Evolutionary conservation across 2,113 vertebrate genomes (phyloP).

Genomic region (Amia ocellicauda): DNA sequence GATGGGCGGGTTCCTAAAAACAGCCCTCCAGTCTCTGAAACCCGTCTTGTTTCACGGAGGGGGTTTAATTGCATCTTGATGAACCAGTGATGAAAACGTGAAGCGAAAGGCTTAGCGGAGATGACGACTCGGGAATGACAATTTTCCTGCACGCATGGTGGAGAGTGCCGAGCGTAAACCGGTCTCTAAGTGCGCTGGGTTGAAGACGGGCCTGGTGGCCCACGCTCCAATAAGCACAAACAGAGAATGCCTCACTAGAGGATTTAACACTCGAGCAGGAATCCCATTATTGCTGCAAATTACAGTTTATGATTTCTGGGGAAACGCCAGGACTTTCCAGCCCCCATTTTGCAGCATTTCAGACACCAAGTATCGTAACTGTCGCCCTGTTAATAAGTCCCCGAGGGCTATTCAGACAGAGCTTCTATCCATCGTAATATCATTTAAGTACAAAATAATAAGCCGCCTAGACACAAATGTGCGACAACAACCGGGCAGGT

Average conservation of each 20-base stretch:
- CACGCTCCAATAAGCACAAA: conserved; percentile 1
- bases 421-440: too few relatives aligned
- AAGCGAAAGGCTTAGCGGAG: neutral
- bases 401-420: too few relatives aligned
- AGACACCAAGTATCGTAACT: neutral
- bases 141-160: neutral
- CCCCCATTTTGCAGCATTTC: neutral
- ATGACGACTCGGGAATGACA: neutral
- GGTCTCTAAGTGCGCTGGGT: neutral
- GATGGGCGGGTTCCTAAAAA: too few relatives aligned
- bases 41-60: neutral
- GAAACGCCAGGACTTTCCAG: neutral
- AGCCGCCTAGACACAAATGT: too few relatives aligned
- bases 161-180: neutral
- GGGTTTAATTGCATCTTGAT: neutral
- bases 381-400: too few relatives aligned
- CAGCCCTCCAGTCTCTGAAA: too few relatives aligned
- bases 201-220: neutral
- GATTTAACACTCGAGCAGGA: neutral
- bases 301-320: neutral
- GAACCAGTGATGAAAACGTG: neutral
- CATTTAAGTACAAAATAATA: too few relatives aligned
- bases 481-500: too few relatives aligned
- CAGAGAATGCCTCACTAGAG: neutral
- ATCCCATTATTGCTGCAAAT: neutral